phyloP scores from a whole-genome alignment of 1,140 invertebrate genomes.

The Pseudachorutes palmiensis region DNA sequence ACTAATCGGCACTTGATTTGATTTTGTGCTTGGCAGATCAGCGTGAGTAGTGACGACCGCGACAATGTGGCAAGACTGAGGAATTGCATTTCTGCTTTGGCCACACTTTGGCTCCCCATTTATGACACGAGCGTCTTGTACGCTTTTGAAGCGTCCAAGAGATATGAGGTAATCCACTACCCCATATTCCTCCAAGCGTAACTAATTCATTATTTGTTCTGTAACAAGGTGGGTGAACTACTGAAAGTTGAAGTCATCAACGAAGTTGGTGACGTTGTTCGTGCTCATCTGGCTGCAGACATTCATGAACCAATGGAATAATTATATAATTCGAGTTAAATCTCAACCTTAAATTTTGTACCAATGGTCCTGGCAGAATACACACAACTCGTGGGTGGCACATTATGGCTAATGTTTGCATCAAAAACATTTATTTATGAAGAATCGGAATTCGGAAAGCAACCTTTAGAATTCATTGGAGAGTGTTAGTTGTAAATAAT shows the following conservation, averaged over 20 bases:
- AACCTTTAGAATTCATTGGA: neutral
- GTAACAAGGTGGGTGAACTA: conserved; percentile 58
- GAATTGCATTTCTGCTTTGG: conserved; percentile 80
- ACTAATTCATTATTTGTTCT: neutral
- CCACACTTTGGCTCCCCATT: conserved; percentile 75
- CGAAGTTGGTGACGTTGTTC: conserved; percentile 52
- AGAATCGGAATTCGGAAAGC: neutral
- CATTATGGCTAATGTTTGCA: neutral
- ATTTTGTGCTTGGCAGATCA: conserved; percentile 46
- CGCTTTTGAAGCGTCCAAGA: conserved; percentile 80
- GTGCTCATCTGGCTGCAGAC: conserved; percentile 32
- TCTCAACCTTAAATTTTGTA: neutral
- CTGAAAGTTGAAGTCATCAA: conserved; percentile 70
- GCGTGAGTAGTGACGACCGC: conserved; percentile 60
- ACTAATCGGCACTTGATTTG: neutral
- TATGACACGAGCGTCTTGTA: conserved; percentile 87
- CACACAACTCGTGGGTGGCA: neutral
- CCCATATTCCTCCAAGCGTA: neutral
- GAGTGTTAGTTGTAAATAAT: no score
- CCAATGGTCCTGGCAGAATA: neutral
- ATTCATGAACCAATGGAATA: neutral
- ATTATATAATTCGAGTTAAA: neutral
- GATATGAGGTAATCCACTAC: conserved; percentile 56
- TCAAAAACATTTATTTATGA: neutral
- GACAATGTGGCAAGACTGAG: conserved; percentile 75